These are phyloP conservation scores for Eurypyga helias DNA, from an alignment of 2,113 vertebrate genomes.

Conservation along the genomic window DNA sequence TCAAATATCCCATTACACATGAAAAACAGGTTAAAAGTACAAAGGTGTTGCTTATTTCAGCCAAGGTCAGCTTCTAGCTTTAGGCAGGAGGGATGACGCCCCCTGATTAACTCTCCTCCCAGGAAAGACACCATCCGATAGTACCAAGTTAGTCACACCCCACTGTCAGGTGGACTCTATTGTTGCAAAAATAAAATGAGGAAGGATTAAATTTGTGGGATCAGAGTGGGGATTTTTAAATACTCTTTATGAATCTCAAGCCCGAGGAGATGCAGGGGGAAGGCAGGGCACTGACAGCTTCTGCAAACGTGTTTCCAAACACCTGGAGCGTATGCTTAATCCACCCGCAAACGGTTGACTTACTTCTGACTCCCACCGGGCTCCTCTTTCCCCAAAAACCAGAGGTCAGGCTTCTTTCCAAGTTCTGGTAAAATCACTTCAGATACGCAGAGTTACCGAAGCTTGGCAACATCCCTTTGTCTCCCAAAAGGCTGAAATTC, in stretches of 20 bases:
- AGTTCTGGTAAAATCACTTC: background rate
- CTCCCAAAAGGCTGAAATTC: background rate
- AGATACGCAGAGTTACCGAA: background rate
- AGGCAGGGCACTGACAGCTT: background rate
- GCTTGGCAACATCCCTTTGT: background rate
- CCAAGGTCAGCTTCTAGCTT: background rate
- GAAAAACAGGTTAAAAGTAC: background rate
- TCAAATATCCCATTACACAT: background rate
- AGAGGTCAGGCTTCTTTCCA: background rate
- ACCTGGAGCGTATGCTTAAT: constrained; percentile 1
- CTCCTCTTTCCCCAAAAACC: background rate
- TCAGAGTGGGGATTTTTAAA: background rate
- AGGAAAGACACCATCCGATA: background rate
- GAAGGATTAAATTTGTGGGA: background rate
- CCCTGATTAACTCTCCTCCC: background rate
- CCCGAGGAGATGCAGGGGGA: background rate
- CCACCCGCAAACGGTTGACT: constrained; percentile 11
- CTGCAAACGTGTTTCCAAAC: background rate
- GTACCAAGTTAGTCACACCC: background rate
- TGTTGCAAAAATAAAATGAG: background rate
- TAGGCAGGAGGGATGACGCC: background rate
- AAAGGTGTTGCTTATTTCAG: background rate
- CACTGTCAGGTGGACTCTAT: background rate
- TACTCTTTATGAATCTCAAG: background rate
- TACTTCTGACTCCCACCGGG: background rate